A percentile compares a stretch with the other conserved stretches of the same genome.
phyloP scores from a whole-genome alignment of 2,113 vertebrate genomes.

The Mungos mungo region DNA sequence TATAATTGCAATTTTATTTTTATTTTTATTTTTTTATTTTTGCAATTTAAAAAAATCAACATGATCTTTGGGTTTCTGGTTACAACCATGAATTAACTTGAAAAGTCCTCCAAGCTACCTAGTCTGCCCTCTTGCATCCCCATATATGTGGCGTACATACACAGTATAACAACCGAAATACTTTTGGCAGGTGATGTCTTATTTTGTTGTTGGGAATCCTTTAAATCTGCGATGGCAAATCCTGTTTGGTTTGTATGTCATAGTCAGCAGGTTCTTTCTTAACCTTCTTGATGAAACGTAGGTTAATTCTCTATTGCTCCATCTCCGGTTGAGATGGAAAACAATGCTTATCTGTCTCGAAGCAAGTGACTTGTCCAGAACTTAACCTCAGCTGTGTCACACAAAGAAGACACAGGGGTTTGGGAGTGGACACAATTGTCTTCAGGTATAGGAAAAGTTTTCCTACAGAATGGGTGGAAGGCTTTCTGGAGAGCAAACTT shows the following conservation, averaged over 20 bases:
- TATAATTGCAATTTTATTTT: neutral
- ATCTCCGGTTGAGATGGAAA: neutral
- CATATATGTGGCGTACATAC: neutral
- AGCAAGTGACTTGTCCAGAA: neutral
- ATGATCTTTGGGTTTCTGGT: constrained; percentile 30
- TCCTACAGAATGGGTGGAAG: neutral
- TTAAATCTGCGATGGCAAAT: neutral
- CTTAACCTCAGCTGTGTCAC: neutral
- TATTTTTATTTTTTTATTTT: too few species aligned
- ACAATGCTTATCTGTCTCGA: neutral
- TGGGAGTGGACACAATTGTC: too few species aligned
- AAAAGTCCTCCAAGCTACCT: neutral
- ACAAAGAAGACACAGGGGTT: neutral
- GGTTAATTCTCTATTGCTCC: neutral
- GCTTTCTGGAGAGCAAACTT: neutral
- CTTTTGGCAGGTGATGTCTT: neutral
- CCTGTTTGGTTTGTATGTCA: neutral
- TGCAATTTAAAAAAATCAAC: neutral
- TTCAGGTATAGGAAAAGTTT: neutral
- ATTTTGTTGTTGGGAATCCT: neutral
- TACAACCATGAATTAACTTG: neutral
- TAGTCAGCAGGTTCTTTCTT: neutral
- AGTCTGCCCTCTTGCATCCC: neutral
- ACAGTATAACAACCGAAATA: neutral
- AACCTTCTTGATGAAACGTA: neutral